phyloP scores from a whole-genome alignment of 2,888 invertebrate genomes.

The Ditylenchus weischeri region DNA sequence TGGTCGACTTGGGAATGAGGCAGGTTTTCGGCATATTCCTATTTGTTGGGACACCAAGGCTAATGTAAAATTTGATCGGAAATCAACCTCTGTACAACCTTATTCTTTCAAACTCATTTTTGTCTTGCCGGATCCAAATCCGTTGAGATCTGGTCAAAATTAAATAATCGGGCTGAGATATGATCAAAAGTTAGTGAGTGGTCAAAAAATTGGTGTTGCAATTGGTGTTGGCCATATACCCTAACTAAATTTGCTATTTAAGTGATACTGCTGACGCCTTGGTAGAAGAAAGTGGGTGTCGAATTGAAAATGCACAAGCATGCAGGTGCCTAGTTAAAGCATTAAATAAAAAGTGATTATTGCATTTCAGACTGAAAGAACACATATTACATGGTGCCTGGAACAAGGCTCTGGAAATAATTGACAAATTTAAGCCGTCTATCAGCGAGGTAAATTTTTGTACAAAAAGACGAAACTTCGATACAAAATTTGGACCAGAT shows the following conservation, averaged over 20 bases:
- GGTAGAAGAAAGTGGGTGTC: conserved; percentile 51
- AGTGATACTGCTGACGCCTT: conserved; percentile 49
- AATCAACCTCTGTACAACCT: no score
- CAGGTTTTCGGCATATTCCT: conserved; percentile 25
- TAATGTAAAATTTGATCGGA: no score
- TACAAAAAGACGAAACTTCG: no score
- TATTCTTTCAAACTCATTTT: no score
- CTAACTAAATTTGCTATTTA: conserved; percentile 20
- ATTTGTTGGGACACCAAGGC: neutral
- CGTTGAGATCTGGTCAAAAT: neutral
- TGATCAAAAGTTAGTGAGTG: no score
- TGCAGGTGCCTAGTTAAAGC: conserved; percentile 17
- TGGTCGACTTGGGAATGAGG: conserved; percentile 46
- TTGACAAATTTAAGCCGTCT: conserved; percentile 33
- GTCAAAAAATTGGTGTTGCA: no score
- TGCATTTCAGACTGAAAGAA: conserved; percentile 12
- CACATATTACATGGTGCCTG: conserved; percentile 35
- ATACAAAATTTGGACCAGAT: no score
- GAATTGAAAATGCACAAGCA: conserved; percentile 44
- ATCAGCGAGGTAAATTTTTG: conserved; percentile 13
- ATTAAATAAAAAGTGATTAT: no score
- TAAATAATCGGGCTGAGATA: neutral
- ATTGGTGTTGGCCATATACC: no score
- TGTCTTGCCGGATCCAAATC: no score
- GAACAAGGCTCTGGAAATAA: conserved; percentile 35